Conservation (phyloP, 2,888 invertebrate genomes). For the Tanytarsus gracilentus region DNA sequence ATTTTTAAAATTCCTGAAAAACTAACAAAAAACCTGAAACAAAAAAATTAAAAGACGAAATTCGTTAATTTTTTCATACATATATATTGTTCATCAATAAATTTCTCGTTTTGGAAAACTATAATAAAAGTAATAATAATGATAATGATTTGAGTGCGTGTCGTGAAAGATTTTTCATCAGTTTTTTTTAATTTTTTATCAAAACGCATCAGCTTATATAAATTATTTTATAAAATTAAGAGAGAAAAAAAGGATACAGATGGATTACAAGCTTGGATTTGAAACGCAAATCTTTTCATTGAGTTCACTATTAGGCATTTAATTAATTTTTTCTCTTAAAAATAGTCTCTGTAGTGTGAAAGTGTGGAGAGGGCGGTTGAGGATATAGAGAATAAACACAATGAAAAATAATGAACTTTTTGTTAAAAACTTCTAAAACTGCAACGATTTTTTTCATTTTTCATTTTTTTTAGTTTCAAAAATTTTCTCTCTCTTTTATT, state of each 20-base stretch:
- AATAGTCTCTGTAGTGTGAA: no score
- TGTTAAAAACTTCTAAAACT: conserved; percentile 4
- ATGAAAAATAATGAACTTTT: not conserved
- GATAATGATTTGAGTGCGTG: not conserved
- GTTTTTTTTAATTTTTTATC: not conserved
- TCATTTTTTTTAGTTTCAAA: not conserved
- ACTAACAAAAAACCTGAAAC: no score
- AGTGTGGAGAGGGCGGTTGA: not conserved
- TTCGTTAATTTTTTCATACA: conserved; percentile 2
- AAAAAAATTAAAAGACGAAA: no score
- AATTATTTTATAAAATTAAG: no score
- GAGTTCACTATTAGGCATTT: no score
- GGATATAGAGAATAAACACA: not conserved
- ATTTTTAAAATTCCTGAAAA: no score
- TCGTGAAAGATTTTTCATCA: not conserved
- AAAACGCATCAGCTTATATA: no score
- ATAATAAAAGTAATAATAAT: not conserved
- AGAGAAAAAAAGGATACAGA: no score
- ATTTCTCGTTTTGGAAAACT: conserved; percentile 14
- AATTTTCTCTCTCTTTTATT: conserved; percentile 5
- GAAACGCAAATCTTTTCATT: no score
- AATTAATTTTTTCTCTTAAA: no score
- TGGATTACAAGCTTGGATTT: no score
- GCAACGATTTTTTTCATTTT: conserved; percentile 3
- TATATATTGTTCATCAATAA: conserved; percentile 12